Evolutionary conservation across 2,113 vertebrate species (phyloP).

Genomic region (Lichenostomus cassidix): DNA sequence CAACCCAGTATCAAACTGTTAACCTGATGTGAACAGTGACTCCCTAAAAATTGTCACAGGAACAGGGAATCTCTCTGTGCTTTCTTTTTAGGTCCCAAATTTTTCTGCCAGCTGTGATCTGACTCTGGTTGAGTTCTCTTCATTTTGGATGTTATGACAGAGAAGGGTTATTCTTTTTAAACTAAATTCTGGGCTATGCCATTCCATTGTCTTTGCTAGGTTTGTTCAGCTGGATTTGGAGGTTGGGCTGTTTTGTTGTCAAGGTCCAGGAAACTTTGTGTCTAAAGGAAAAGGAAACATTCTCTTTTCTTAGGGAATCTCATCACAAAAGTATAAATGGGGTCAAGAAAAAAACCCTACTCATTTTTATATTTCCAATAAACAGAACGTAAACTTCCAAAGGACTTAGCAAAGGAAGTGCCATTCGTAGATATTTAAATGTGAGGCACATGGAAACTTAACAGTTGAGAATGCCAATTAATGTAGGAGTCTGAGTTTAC

Average conservation of each 20-base stretch:
- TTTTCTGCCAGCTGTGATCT: not conserved
- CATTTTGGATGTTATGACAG: not conserved
- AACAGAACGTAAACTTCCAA: not conserved
- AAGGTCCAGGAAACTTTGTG: not conserved
- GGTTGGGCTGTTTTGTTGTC: not conserved
- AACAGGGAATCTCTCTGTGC: not conserved
- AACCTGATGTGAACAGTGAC: not conserved
- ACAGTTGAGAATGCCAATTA: not conserved
- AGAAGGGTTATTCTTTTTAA: not conserved
- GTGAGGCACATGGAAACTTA: not conserved
- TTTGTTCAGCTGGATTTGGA: not conserved
- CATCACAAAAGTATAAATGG: not conserved
- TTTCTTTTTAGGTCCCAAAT: not conserved
- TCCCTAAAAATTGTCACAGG: not conserved
- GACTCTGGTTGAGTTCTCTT: not conserved
- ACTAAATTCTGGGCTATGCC: not conserved
- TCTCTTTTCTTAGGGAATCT: not conserved
- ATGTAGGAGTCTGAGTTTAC: not conserved
- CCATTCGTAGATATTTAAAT: not conserved
- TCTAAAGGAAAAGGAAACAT: not conserved
- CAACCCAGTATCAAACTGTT: not conserved
- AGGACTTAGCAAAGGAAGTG: not conserved
- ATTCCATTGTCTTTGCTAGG: not conserved
- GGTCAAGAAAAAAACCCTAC: rapidly evolving
- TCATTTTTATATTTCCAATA: not conserved